phyloP scores from a whole-genome alignment of 2,797 vertebrate species.

The Brachyalestes nurse region DNA sequence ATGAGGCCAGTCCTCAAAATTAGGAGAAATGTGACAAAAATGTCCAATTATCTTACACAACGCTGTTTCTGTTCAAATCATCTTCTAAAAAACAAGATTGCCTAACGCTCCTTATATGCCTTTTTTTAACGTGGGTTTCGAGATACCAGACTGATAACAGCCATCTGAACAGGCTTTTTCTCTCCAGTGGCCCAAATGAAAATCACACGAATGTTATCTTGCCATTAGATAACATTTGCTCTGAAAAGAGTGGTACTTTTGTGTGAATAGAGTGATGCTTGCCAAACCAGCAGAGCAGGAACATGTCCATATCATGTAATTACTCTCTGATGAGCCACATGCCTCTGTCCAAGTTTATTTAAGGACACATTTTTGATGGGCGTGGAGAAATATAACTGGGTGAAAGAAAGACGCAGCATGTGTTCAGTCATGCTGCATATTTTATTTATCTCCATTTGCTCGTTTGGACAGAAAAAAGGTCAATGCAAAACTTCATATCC shows the following conservation, averaged over 20 bases:
- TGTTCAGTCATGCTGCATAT: conserved; percentile 34
- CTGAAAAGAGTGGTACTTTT: not conserved
- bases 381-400: conserved; percentile 34
- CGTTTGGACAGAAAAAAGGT: conserved; percentile 1
- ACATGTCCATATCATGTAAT: conserved; percentile 29
- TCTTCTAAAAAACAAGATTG: no score
- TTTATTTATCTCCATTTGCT: conserved; percentile 24
- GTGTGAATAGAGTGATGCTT: not conserved
- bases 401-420: conserved; percentile 11
- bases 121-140: no score
- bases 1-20: no score
- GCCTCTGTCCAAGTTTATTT: conserved; percentile 43
- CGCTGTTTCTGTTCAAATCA: no score
- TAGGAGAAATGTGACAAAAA: no score
- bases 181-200: not conserved
- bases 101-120: no score
- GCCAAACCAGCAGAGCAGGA: conserved; percentile 5
- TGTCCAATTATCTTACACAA: no score
- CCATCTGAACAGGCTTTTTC: no score
- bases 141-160: not conserved
- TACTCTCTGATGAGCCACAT: conserved; percentile 40
- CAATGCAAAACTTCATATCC: not conserved
- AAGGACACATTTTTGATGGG: conserved; percentile 43
- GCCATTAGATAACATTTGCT: conserved; percentile 2
- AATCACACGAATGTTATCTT: conserved; percentile 8